Base-by-base conservation (phyloP, 2,797 vertebrate genomes). In the Tachyglossus aculeatus region DNA sequence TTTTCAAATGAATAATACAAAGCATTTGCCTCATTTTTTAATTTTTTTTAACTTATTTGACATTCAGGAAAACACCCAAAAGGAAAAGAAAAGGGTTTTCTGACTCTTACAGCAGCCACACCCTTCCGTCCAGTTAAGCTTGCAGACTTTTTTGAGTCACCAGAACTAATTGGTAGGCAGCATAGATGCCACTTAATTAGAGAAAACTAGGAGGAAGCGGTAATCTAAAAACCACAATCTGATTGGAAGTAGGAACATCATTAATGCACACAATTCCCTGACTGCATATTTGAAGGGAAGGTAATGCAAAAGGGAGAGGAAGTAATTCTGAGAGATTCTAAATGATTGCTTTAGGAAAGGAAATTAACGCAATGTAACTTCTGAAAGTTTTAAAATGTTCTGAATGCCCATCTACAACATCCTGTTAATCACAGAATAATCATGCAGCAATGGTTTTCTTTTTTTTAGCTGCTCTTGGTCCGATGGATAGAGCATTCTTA, bases 1-100 rank as follows among this genome's bases (percentile, higher is more conserved):
- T 65, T 37, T 69, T 67, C 32, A 58, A 73, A 67, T 72, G 48
- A 79, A 77, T 74, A 75, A 67, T 71, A 64, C 21, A 83, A 43
- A 67, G 7, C 36, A n/a, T n/a, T n/a, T n/a, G n/a, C n/a, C n/a
- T n/a, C n/a, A n/a, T n/a, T n/a, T 69, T 79, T 74, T 50, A 67
- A 47, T 24, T 60, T 65, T 51, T 16, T 67, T 81, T 79, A 65
- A 65, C 68, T n/a, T n/a, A n/a, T n/a, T 71, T 78, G 47, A 12
- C 52, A 61, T 32, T 4, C 59, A 75, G 16, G 48, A 29, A 72
- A 67, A 71, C 76, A 57, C 31, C 61, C 16, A 39, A 14, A 69
- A 19, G 25, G 7, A 37, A 45, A 29, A 59, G 14, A 14, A 51
- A 33, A 40, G 77, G 45, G 19, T 25, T 61, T 19, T 61, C 19